A percentile compares a stretch with the other conserved stretches of the same genome.
Evolutionary conservation across 1,140 invertebrate species (phyloP).

Genomic region (Saccostrea glomerata): DNA sequence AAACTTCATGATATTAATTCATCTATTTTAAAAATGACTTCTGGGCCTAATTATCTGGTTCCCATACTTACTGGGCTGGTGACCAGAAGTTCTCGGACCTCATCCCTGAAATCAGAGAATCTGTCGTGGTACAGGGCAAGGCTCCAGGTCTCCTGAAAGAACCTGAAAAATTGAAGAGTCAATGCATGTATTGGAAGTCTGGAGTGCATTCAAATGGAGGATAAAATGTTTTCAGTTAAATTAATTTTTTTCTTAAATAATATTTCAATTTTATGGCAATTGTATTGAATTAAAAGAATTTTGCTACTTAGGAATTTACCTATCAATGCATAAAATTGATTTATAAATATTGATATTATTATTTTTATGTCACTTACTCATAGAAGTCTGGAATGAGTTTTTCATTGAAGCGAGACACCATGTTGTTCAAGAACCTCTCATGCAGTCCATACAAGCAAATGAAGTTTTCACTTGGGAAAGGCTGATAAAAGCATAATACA

Average conservation of each 20-base stretch:
- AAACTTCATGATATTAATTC: too few relatives aligned
- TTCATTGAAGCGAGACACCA: slow-evolving; percentile 75
- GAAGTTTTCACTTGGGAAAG: slow-evolving; percentile 72
- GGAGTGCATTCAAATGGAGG: background rate
- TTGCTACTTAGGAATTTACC: background rate
- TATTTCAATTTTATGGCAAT: background rate
- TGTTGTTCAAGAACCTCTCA: slow-evolving; percentile 77
- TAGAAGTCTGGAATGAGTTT: slow-evolving; percentile 78
- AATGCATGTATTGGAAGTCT: background rate
- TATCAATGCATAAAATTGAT: background rate
- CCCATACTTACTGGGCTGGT: slow-evolving; percentile 73
- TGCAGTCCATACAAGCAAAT: slow-evolving; percentile 78
- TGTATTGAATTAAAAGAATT: background rate
- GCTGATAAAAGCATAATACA: slow-evolving; percentile 59
- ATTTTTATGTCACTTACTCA: slow-evolving; percentile 65
- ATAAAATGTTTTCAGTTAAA: background rate
- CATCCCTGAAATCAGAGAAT: slow-evolving; percentile 77
- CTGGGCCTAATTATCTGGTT: background rate
- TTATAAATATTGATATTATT: background rate
- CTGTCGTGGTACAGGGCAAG: slow-evolving; percentile 78
- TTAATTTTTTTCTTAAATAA: background rate
- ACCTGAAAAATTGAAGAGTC: slow-evolving; percentile 66
- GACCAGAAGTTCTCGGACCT: slow-evolving; percentile 76
- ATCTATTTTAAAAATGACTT: too few relatives aligned
- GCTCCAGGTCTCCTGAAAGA: slow-evolving; percentile 76